phyloP scores from a whole-genome alignment of 2,113 vertebrate genomes.

The Entosphenus tridentatus region DNA sequence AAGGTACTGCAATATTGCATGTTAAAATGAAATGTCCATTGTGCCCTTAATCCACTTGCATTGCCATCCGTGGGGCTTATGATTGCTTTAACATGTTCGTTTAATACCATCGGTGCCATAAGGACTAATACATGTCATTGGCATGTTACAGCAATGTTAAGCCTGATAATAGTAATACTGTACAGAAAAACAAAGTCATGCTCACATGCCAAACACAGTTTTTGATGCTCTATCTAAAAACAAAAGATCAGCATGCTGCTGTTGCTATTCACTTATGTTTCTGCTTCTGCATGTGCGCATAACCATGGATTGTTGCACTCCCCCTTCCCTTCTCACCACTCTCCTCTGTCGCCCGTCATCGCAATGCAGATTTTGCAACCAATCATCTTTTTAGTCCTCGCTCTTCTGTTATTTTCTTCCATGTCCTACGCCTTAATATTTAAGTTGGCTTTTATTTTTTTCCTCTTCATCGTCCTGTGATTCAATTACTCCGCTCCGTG shows the following conservation, averaged over 20 bases:
- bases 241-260: conserved; percentile 34
- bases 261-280: conserved; percentile 56
- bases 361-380: neutral
- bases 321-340: conserved; percentile 25
- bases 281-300: conserved; percentile 77
- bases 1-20: too few relatives aligned
- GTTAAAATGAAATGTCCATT: too few relatives aligned
- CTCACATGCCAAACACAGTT: conserved; percentile 23
- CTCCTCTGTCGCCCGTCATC: neutral
- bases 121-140: neutral
- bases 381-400: neutral
- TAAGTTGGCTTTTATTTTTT: neutral
- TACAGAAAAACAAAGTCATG: conserved; percentile 1
- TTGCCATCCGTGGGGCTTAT: too few relatives aligned
- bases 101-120: neutral
- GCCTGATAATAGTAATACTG: too few relatives aligned
- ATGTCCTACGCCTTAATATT: neutral
- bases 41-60: too few relatives aligned
- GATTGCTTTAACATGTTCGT: too few relatives aligned
- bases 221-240: conserved; percentile 29
- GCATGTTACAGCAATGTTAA: too few relatives aligned
- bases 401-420: neutral
- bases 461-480: conserved; percentile 1
- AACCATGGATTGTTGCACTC: conserved; percentile 67
- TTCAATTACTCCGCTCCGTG: neutral